Conservation (phyloP, 2,113 vertebrate species). For the Cranoglanis bouderius region DNA sequence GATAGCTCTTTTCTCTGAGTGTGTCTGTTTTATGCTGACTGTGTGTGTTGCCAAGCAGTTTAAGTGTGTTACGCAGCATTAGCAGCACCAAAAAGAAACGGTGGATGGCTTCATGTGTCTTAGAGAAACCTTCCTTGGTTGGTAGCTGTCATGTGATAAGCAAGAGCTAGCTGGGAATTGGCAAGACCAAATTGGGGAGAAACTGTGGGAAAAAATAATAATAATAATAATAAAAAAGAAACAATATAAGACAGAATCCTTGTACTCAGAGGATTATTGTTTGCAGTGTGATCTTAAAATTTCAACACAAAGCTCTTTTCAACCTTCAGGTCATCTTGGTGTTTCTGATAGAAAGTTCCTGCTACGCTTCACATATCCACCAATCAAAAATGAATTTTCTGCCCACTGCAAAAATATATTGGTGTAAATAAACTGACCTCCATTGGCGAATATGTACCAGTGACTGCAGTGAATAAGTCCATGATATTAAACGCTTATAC, state of each 20-base stretch:
- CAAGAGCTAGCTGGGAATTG: neutral
- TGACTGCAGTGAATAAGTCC: neutral
- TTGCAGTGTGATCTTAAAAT: neutral
- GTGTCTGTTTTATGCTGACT: neutral
- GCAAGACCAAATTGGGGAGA: neutral
- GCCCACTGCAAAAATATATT: slow-evolving; percentile 2
- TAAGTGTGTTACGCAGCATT: neutral
- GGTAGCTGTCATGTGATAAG: neutral
- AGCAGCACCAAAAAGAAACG: neutral
- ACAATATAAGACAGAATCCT: neutral
- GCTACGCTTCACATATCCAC: neutral
- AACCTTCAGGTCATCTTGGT: neutral
- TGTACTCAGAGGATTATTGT: neutral
- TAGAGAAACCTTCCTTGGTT: neutral
- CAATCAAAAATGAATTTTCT: neutral
- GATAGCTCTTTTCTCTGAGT: neutral
- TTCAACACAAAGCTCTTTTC: neutral
- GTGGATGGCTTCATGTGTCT: neutral
- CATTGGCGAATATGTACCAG: neutral
- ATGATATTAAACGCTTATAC: neutral
- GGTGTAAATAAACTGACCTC: slow-evolving; percentile 2
- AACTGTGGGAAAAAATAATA: neutral
- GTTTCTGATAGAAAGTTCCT: neutral
- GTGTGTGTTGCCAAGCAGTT: neutral
- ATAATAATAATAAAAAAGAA: no score